These are phyloP conservation scores for Tridacna crocea DNA, from an alignment of 2,888 invertebrate species.

Conservation along the genomic window DNA sequence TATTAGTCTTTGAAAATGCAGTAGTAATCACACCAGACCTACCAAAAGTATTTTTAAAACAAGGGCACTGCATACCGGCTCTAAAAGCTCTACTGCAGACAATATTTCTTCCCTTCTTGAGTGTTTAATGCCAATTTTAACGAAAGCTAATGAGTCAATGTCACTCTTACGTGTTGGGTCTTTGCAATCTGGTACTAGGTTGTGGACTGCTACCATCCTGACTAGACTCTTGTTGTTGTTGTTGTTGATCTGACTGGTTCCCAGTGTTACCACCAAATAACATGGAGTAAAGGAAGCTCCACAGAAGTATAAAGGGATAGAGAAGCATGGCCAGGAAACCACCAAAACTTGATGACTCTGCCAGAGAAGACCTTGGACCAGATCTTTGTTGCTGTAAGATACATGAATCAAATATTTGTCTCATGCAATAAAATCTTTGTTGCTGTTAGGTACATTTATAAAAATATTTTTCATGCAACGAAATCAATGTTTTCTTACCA, in stretches of 20 bases:
- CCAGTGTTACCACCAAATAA: conserved; percentile 80
- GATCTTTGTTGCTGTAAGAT: conserved; percentile 2
- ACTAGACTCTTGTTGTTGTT: conserved; percentile 33
- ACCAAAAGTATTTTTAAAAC: too few relatives aligned
- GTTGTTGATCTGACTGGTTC: conserved; percentile 27
- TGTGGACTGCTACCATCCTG: conserved; percentile 26
- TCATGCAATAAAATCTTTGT: not conserved
- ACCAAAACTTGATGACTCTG: conserved; percentile 35
- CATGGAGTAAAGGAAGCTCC: conserved; percentile 86
- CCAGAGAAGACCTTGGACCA: conserved; percentile 24
- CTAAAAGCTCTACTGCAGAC: too few relatives aligned
- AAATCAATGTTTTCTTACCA: not conserved
- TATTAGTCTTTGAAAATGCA: too few relatives aligned
- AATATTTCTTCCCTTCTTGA: not conserved
- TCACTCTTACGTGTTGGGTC: conserved; percentile 49
- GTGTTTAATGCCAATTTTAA: not conserved
- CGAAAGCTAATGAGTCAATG: not conserved
- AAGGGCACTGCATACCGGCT: too few relatives aligned
- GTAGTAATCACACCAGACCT: too few relatives aligned
- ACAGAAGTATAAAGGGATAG: conserved; percentile 87
- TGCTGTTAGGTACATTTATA: too few relatives aligned
- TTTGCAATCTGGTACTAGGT: conserved; percentile 25
- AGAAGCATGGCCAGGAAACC: conserved; percentile 87
- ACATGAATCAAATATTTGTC: not conserved
- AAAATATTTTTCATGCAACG: not conserved